A percentile compares a stretch with the other conserved stretches of the same genome.
phyloP scores from a whole-genome alignment of 2,113 vertebrate genomes.

The Aphyosemion australe region DNA sequence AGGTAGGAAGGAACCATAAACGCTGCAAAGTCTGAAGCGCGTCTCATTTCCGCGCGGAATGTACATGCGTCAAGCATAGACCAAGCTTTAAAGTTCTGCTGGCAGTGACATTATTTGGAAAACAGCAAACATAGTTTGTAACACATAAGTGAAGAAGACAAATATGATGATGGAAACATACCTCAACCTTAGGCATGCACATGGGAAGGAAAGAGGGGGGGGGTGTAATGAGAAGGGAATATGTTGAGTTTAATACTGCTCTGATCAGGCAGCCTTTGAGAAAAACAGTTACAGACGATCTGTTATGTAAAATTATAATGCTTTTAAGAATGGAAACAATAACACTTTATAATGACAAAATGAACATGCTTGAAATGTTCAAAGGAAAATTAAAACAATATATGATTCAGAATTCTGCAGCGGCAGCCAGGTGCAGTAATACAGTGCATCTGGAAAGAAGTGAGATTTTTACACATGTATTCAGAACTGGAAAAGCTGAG shows the following conservation, averaged over 20 bases:
- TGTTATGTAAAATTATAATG: too few relatives aligned
- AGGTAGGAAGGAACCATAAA: too few relatives aligned
- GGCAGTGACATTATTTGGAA: slow-evolving; percentile 3
- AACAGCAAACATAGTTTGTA: background rate
- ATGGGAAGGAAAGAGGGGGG: slow-evolving; percentile 51
- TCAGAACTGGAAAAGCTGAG: too few relatives aligned
- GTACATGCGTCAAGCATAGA: too few relatives aligned
- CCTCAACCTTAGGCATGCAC: slow-evolving; percentile 81
- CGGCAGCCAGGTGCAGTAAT: too few relatives aligned
- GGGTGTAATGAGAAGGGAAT: slow-evolving; percentile 65
- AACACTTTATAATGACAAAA: background rate
- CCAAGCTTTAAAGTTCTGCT: too few relatives aligned
- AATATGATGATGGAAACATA: slow-evolving; percentile 66
- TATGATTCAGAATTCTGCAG: too few relatives aligned
- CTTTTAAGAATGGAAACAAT: slow-evolving; percentile 2
- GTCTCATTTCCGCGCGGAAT: too few relatives aligned
- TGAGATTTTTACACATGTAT: too few relatives aligned
- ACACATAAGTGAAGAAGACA: background rate
- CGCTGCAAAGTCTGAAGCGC: too few relatives aligned
- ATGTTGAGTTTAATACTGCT: slow-evolving; percentile 16
- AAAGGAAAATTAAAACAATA: background rate
- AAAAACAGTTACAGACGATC: too few relatives aligned
- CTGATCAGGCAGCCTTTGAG: slow-evolving; percentile 36
- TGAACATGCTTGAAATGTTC: background rate
- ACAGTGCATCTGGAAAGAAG: too few relatives aligned